Evolutionary conservation across 2,113 vertebrate species (phyloP).

Genomic region (Cheirogaleus medius): DNA sequence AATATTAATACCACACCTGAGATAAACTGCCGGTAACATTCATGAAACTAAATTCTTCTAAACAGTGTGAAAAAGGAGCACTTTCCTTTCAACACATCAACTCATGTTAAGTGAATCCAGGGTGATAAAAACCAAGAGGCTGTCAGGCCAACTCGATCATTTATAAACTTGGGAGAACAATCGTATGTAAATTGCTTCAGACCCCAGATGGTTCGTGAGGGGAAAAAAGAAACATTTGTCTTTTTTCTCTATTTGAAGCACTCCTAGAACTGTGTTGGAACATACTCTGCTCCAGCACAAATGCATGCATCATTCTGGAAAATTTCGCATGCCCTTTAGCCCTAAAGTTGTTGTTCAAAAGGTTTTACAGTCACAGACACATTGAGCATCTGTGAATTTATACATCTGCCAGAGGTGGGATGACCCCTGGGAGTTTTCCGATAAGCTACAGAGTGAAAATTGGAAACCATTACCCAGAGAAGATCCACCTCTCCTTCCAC

Average conservation of each 20-base stretch:
- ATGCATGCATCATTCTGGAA: background rate
- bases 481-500: background rate
- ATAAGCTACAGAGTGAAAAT: background rate
- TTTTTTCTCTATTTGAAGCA: background rate
- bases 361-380: background rate
- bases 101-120: background rate
- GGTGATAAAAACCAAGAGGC: background rate
- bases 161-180: background rate
- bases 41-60: background rate
- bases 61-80: background rate
- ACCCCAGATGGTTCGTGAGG: rapidly evolving
- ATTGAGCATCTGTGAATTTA: background rate
- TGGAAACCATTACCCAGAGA: background rate
- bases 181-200: background rate
- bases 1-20: too few relatives aligned
- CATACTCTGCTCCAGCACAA: background rate
- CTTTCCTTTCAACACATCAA: background rate
- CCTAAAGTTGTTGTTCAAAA: background rate
- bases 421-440: background rate
- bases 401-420: background rate
- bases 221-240: background rate
- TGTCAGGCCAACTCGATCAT: background rate
- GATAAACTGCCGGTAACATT: background rate
- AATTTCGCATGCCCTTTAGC: background rate
- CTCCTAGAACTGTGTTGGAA: background rate